Base-by-base conservation (phyloP, 2,113 vertebrate species). In the Chionodraco myersi region DNA sequence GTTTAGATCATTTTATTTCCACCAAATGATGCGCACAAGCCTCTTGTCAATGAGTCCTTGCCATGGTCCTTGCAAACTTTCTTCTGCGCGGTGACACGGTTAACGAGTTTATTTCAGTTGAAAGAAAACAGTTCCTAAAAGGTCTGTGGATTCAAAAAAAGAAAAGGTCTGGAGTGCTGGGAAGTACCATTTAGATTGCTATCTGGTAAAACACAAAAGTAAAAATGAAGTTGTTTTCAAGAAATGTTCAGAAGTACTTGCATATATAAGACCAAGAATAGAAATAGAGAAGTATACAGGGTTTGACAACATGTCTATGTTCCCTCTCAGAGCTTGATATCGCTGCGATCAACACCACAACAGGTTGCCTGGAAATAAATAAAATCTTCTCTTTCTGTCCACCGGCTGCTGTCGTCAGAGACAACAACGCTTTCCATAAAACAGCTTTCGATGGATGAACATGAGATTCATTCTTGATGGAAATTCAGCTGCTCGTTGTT, bases 381-480 rank as follows among this genome's bases (percentile, higher is more conserved):
- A 13, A 68, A 72, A 53, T 52, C 36, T 47, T 73, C 12, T 53
- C 44, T 4, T 61, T 61, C 56, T 49, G 30, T 74, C 72, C 51
- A 53, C n/a, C 48, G 77, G 69, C 68, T 64, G 62, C 79, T 79
- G 75, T 70, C 75, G 4, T 69, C 75, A 68, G 47, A 51, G 51
- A 51, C 26, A 67, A 47, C 64, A 77, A 62, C n/a, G 41, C 26
- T 59, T 72, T 72, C 34, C 41, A 52, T 59, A 45, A 85, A 73
- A 73, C 44, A 77, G 53, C 44, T 75, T 79, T 61, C 80, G 72
- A 64, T 71, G n/a, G 13, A 57, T 11, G 15, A 51, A 30, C 45
- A 63, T 65, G 11, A 10, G 54, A 59, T 34, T 68, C 4, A 7
- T 7, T 80, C 72, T 70, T 45, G 59, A 80, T 57, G 47, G 69